These are phyloP conservation scores for Omphaloscelis lunosa DNA, from an alignment of 2,888 invertebrate genomes.

Conservation along the genomic window DNA sequence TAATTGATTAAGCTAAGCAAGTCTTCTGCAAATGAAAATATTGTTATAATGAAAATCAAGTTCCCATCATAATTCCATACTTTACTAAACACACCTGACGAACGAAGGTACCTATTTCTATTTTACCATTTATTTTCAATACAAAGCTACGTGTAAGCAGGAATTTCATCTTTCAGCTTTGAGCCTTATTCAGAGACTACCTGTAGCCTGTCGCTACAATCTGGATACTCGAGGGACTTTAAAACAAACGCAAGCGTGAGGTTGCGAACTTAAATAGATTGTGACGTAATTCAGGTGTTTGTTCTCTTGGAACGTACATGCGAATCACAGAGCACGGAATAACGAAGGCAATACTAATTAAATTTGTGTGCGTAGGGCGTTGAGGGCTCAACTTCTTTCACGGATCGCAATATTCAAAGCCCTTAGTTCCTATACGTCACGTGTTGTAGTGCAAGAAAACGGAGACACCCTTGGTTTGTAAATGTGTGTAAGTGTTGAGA, in stretches of 20 bases:
- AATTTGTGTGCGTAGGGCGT: neutral
- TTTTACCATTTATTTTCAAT: slow-evolving; percentile 8
- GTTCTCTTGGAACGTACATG: slow-evolving; percentile 3
- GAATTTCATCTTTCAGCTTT: slow-evolving; percentile 14
- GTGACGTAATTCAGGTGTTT: slow-evolving; percentile 12
- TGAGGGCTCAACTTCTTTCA: neutral
- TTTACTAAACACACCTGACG: neutral
- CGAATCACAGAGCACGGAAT: neutral
- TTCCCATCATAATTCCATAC: neutral
- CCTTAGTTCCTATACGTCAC: neutral
- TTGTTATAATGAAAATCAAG: neutral
- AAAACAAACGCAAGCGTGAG: slow-evolving; percentile 30
- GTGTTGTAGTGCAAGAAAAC: no score
- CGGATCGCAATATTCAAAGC: no score
- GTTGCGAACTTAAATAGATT: slow-evolving; percentile 23
- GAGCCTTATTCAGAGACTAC: slow-evolving; percentile 29
- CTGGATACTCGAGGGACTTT: slow-evolving; percentile 28
- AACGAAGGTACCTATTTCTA: neutral
- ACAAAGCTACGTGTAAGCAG: slow-evolving; percentile 17
- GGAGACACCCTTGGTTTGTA: no score
- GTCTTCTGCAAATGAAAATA: no score
- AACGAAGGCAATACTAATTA: neutral
- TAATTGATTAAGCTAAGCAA: no score
- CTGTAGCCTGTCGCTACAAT: slow-evolving; percentile 24
- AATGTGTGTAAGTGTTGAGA: no score